These are phyloP conservation scores for Macrocentrus cingulum DNA, from an alignment of 1,140 invertebrate species.

Conservation along the genomic window DNA sequence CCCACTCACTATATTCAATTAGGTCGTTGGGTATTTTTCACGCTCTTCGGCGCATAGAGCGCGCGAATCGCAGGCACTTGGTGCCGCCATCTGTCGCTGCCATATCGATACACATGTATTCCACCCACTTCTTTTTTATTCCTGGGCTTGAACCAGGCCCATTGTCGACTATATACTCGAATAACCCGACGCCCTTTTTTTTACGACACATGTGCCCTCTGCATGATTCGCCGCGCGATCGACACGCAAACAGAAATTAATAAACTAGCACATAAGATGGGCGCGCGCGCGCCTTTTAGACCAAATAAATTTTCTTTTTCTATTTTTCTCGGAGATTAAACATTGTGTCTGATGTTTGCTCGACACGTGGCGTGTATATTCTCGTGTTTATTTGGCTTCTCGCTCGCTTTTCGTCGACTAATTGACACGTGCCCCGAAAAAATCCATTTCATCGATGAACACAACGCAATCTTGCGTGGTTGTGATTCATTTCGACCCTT, in stretches of 20 bases:
- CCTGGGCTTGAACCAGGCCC: constrained; percentile 34
- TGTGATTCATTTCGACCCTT: background rate
- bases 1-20: constrained; percentile 35
- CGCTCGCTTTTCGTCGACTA: constrained; percentile 32
- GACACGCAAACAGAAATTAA: background rate
- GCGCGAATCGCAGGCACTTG: constrained; percentile 35
- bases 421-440: constrained; percentile 34
- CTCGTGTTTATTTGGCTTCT: constrained; percentile 5
- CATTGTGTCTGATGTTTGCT: background rate
- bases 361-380: constrained; percentile 5
- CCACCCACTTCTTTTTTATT: constrained; percentile 17
- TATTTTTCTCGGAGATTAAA: constrained; percentile 7
- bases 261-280: no score
- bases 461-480: background rate
- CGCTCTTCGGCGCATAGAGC: constrained; percentile 31
- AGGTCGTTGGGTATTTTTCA: constrained; percentile 33
- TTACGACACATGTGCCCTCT: constrained; percentile 40
- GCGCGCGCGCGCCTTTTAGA: no score
- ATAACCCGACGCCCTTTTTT: constrained; percentile 37
- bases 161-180: constrained; percentile 43
- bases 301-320: background rate
- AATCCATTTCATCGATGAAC: background rate
- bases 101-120: constrained; percentile 7
- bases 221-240: constrained; percentile 1
- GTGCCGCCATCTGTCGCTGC: constrained; percentile 36